Percentiles rank a stretch among this genome's conserved stretches.
Evolutionary conservation across 2,113 vertebrate genomes (phyloP).

Genomic region (Tringa solitaria): DNA sequence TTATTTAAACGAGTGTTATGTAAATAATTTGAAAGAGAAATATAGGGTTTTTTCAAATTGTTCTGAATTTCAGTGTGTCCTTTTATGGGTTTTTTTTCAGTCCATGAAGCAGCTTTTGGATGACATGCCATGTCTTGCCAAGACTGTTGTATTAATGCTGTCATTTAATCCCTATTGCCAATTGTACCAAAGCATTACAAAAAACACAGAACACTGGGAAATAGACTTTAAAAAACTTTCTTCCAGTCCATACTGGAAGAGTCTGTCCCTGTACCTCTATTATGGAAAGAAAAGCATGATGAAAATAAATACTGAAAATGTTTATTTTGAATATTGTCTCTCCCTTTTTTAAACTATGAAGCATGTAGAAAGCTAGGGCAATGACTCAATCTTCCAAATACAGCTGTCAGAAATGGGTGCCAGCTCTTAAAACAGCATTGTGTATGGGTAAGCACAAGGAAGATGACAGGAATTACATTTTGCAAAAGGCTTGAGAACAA

Average conservation of each 20-base stretch:
- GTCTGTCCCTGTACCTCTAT: background rate
- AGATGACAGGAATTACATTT: background rate
- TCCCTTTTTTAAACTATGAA: slow-evolving; percentile 4
- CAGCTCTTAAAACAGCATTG: slow-evolving; percentile 9
- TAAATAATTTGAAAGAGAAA: background rate
- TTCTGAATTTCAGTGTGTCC: background rate
- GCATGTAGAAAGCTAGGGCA: slow-evolving; percentile 1
- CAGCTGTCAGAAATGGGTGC: slow-evolving; percentile 58
- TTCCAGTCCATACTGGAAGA: background rate
- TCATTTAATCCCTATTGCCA: background rate
- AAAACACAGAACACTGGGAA: background rate
- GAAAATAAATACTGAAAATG: background rate
- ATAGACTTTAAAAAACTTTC: background rate
- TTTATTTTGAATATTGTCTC: background rate
- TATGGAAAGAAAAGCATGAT: background rate
- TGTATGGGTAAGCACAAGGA: slow-evolving; percentile 6
- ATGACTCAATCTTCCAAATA: slow-evolving; percentile 33
- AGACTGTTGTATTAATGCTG: background rate
- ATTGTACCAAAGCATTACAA: background rate
- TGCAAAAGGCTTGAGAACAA: slow-evolving; percentile 12
- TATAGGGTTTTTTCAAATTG: background rate
- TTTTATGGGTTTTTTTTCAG: slow-evolving; percentile 24
- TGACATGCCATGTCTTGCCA: background rate
- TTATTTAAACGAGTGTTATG: background rate
- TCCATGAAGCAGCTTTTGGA: background rate